These are phyloP conservation scores for Noctua janthe DNA, from an alignment of 2,888 invertebrate species.

Conservation along the genomic window DNA sequence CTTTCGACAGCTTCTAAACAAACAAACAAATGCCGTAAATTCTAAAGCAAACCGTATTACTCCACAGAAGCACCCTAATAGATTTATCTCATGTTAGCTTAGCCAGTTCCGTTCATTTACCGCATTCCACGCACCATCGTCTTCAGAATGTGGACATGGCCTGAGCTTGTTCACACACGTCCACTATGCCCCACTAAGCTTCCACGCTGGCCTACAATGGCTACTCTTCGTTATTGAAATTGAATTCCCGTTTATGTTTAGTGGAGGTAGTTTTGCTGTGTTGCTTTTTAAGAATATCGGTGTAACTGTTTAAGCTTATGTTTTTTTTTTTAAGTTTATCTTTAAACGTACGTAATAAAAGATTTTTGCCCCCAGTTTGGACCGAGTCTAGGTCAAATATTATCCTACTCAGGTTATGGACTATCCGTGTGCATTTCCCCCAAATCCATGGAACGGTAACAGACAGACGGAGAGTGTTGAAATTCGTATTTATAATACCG, in stretches of 20 bases:
- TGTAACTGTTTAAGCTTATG: not conserved
- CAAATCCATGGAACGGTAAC: not conserved
- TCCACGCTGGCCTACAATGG: slow-evolving; percentile 1
- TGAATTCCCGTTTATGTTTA: slow-evolving; percentile 4
- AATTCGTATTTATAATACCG: not conserved
- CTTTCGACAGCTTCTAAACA: not conserved
- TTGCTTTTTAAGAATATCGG: not conserved
- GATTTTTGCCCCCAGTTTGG: not conserved
- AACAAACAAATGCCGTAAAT: not conserved
- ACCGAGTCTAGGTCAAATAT: not conserved
- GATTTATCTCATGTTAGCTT: slow-evolving; percentile 38
- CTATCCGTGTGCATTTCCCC: not conserved
- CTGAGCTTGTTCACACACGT: slow-evolving; percentile 7
- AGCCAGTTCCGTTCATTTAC: slow-evolving; percentile 23
- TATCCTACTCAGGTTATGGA: not conserved
- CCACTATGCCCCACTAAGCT: not conserved
- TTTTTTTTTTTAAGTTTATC: too few species aligned
- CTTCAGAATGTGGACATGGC: slow-evolving; percentile 29
- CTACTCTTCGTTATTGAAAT: slow-evolving; percentile 30
- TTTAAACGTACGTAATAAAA: not conserved
- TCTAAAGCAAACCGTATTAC: not conserved
- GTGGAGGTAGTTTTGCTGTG: not conserved
- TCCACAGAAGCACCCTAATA: slow-evolving; percentile 21
- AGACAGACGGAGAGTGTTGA: not conserved
- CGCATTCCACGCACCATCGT: slow-evolving; percentile 38